Percentiles rank a stretch among this genome's conserved stretches.
Evolutionary conservation across 2,888 invertebrate genomes (phyloP).

Genomic region (Philereme transversata): DNA sequence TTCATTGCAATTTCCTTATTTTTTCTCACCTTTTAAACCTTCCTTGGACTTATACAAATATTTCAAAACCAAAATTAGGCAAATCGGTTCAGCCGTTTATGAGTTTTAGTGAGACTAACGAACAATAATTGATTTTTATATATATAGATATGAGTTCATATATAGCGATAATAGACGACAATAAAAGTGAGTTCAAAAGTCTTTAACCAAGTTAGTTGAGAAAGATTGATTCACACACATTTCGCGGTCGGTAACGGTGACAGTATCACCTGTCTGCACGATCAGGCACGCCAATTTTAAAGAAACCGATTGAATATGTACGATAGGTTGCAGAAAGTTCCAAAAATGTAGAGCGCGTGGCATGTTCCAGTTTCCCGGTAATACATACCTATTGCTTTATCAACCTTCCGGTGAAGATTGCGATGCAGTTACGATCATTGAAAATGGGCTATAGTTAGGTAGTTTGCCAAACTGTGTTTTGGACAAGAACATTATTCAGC

Average conservation of each 20-base stretch:
- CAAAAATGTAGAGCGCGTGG: slow-evolving; percentile 43
- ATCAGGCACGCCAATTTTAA: slow-evolving; percentile 39
- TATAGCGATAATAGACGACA: slow-evolving; percentile 4
- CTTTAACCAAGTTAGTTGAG: slow-evolving; percentile 16
- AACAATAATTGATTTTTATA: too few species aligned
- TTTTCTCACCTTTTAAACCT: too few species aligned
- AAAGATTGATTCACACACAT: slow-evolving; percentile 30
- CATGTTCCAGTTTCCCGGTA: slow-evolving; percentile 51
- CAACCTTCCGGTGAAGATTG: slow-evolving; percentile 48
- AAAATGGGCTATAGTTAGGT: slow-evolving; percentile 10
- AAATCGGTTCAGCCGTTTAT: too few species aligned
- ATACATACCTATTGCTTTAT: slow-evolving; percentile 39
- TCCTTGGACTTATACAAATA: too few species aligned
- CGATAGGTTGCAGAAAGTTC: slow-evolving; percentile 38
- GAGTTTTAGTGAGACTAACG: too few species aligned
- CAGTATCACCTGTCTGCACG: slow-evolving; percentile 33
- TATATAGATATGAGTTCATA: background rate
- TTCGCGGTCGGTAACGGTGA: slow-evolving; percentile 38
- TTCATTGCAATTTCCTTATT: too few species aligned
- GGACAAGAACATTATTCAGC: slow-evolving; percentile 6
- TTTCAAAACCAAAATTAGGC: too few species aligned
- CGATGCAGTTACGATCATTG: slow-evolving; percentile 49
- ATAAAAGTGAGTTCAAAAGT: slow-evolving; percentile 16
- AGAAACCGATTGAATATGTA: slow-evolving; percentile 40
- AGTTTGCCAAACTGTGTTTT: slow-evolving; percentile 6